Evolutionary conservation across 1,140 invertebrate species (phyloP).

Genomic region (Drosophila ambigua): DNA sequence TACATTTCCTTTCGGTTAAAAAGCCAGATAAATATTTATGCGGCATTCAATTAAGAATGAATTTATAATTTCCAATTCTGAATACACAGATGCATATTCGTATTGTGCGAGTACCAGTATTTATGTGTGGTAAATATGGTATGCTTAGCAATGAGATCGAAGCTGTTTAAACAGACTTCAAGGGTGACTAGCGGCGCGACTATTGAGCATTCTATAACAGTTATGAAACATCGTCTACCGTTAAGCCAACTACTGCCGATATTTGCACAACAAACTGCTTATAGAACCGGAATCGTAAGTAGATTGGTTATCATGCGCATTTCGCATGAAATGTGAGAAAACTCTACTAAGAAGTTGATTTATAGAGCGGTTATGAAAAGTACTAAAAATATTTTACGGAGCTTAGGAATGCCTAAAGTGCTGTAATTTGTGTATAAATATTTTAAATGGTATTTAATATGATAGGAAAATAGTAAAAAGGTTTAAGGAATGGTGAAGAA

Average conservation of each 20-base stretch:
- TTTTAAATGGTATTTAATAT: no score
- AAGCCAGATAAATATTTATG: conserved; percentile 41
- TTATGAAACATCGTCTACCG: conserved; percentile 16
- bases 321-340: no score
- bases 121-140: conserved; percentile 4
- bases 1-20: not conserved
- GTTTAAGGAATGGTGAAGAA: no score
- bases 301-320: not conserved
- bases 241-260: conserved; percentile 11
- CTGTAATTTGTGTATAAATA: no score
- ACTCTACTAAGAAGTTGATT: no score
- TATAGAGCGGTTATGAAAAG: no score
- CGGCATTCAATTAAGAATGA: conserved; percentile 33
- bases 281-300: conserved; percentile 6
- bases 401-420: no score
- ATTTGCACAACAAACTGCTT: conserved; percentile 13
- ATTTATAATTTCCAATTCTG: not conserved
- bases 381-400: no score
- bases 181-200: conserved; percentile 9
- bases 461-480: no score
- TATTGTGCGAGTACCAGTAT: not conserved
- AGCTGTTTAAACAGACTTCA: conserved; percentile 62
- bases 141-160: not conserved
- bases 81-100: conserved; percentile 23
- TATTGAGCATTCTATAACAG: not conserved